Evolutionary conservation across 1,140 invertebrate species (phyloP), one percentile per base, ranked within the genome.

Genomic region (Aradophagus sp.): DNA sequence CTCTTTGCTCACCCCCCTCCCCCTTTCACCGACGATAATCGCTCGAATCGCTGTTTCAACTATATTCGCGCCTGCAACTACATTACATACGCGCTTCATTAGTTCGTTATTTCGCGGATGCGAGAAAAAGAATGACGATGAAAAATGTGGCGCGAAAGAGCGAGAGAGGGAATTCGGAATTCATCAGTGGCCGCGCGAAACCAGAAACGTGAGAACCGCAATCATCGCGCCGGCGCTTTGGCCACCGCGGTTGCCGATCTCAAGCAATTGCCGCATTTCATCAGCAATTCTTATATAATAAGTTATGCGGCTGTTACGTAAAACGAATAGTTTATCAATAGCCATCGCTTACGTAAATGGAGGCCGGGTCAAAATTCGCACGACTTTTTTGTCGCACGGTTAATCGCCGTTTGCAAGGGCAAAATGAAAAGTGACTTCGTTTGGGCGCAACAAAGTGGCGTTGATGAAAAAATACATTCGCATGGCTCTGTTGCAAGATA

Each of bases 121-220:
- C n/a, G n/a, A n/a, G n/a, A n/a, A n/a, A n/a, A n/a, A n/a, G n/a
- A n/a, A n/a, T n/a, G n/a, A n/a, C n/a, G n/a, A n/a, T n/a, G 7
- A 7, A 13, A 56, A 47, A 55, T 55, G 12, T 61, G 29, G 59
- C 41, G 32, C 34, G 14, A 36, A 19, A 2, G 45, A 31, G 32
- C 17, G 31, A 44, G 23, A 32, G 11, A 20, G 26, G 31, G 19
- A 26, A 58, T 56, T 62, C 29, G 32, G 47, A 70, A 70, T 63
- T 63, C 58, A 42, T 55, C 47, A 13, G 19, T 31, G 50, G 36
- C 32, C 48, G 38, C 16, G 42, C 20, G 6, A 15, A 59, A 61
- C 38, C 12, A 66, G 68, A 58, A 72, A 66, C 67, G 67, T 71
- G 66, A 70, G 66, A 70, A 70, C 50, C n/a, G 15, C 39, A 12